A percentile compares a stretch with the other conserved stretches of the same genome.
These are phyloP conservation scores for Tetragonula clypearis DNA, from an alignment of 1,140 invertebrate genomes.

Conservation along the genomic window DNA sequence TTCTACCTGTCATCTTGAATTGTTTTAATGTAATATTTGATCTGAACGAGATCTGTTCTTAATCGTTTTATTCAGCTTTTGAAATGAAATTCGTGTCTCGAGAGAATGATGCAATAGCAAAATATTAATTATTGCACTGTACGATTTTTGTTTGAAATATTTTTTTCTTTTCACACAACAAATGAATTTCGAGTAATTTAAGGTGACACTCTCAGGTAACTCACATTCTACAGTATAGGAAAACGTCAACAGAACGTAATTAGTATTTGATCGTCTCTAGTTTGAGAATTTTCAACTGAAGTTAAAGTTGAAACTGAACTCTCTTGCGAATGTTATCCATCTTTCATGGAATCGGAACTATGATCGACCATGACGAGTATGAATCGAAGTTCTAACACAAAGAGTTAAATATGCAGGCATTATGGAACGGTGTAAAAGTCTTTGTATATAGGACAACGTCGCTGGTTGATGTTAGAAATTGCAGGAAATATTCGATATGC, in stretches of 20 bases:
- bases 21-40: too few relatives aligned
- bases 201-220: too few relatives aligned
- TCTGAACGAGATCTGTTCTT: too few relatives aligned
- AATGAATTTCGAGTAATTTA: too few relatives aligned
- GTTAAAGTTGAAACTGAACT: background rate
- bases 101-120: background rate
- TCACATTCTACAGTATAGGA: too few relatives aligned
- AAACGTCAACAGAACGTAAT: background rate
- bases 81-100: too few relatives aligned
- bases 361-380: background rate
- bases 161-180: too few relatives aligned
- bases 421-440: background rate
- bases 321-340: background rate
- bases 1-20: too few relatives aligned
- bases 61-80: too few relatives aligned
- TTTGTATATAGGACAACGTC: background rate
- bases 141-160: too few relatives aligned
- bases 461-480: background rate
- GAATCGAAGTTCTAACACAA: background rate
- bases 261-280: background rate
- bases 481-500: background rate
- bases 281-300: background rate
- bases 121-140: background rate
- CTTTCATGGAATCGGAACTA: background rate
- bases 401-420: background rate